Conservation (phyloP, 2,888 invertebrate species). For the Leptopilina drosophilae region DNA sequence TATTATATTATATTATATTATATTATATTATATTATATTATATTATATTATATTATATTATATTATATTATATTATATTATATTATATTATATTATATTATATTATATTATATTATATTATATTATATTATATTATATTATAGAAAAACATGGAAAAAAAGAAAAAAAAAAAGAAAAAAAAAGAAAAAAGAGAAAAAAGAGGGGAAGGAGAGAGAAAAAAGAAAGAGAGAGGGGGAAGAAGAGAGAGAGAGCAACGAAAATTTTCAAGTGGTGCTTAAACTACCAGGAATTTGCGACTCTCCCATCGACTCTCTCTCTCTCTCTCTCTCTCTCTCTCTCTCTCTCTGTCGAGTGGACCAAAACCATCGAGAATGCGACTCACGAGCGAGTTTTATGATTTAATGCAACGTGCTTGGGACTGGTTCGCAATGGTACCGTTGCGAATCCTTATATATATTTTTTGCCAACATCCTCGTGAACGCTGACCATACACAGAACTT, state of each 20-base stretch:
- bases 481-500: constrained; percentile 37
- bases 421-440: constrained; percentile 41
- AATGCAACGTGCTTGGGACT: constrained; percentile 56
- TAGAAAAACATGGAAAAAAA: no score
- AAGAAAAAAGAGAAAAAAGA: no score
- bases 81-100: no score
- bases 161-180: no score
- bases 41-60: no score
- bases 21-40: no score
- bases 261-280: constrained; percentile 16
- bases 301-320: constrained; percentile 5
- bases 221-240: not conserved
- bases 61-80: no score
- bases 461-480: constrained; percentile 6
- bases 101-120: no score
- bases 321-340: not conserved
- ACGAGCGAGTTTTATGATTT: constrained; percentile 61
- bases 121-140: no score
- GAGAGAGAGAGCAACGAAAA: constrained; percentile 25
- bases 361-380: constrained; percentile 51
- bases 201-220: constrained; percentile 23
- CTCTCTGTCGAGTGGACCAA: constrained; percentile 7
- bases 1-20: no score
- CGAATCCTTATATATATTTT: constrained; percentile 37
- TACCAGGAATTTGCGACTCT: constrained; percentile 33